A percentile compares a stretch with the other conserved stretches of the same genome.
Conservation (phyloP, 2,888 invertebrate species). For the Acrobasis consociella region DNA sequence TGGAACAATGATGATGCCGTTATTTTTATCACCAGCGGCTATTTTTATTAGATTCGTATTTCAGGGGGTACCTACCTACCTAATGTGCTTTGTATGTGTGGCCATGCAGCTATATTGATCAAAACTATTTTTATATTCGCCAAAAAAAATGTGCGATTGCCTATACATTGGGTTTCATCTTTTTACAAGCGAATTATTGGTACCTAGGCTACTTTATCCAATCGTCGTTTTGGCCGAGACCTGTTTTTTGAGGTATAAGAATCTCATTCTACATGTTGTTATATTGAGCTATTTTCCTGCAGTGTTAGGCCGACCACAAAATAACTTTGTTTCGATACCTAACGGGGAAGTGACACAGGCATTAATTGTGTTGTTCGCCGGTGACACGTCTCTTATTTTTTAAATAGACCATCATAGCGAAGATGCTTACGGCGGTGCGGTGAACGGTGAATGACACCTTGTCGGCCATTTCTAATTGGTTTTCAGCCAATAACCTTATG, state of each 20-base stretch:
- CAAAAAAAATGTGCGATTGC: background rate
- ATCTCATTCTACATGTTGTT: background rate
- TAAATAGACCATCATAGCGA: no score
- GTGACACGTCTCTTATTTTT: no score
- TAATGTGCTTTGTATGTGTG: constrained; percentile 25
- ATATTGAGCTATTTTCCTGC: background rate
- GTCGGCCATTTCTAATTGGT: no score
- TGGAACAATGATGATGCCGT: constrained; percentile 30
- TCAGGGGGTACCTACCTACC: constrained; percentile 29
- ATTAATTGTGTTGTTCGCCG: no score
- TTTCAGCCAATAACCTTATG: no score
- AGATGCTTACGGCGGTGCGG: no score
- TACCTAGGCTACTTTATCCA: background rate
- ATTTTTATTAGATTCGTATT: constrained; percentile 34
- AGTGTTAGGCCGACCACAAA: background rate
- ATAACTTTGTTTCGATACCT: no score
- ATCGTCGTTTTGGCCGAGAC: background rate
- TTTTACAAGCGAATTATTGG: background rate
- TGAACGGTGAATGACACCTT: no score
- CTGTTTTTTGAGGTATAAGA: background rate
- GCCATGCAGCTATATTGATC: background rate
- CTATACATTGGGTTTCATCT: background rate
- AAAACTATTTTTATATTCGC: constrained; percentile 20
- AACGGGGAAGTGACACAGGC: no score
- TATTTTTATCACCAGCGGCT: constrained; percentile 37